These are phyloP conservation scores for Rallus limicola DNA, from an alignment of 2,113 vertebrate genomes.

Conservation along the genomic window DNA sequence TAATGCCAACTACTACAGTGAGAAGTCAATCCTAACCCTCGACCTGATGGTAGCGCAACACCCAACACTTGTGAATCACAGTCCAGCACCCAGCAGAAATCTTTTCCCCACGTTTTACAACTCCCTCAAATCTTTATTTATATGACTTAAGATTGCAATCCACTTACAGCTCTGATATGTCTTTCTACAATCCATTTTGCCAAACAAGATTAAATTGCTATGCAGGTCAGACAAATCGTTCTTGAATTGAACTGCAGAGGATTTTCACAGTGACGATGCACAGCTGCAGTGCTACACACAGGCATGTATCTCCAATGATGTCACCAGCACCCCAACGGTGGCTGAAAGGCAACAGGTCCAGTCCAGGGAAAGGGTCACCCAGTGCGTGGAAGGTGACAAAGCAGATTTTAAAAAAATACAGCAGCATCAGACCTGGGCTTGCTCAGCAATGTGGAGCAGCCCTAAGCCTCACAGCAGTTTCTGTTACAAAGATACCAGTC, in stretches of 20 bases:
- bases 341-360: not conserved
- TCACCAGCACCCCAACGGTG: not conserved
- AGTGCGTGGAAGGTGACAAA: not conserved
- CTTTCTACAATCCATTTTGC: not conserved
- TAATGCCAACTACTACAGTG: not conserved
- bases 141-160: not conserved
- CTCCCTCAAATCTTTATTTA: not conserved
- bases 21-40: not conserved
- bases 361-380: not conserved
- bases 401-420: not conserved
- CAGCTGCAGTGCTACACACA: not conserved
- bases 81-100: not conserved
- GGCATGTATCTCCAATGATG: rapidly evolving
- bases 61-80: not conserved
- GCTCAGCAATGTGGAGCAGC: not conserved
- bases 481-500: not conserved
- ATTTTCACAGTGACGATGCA: not conserved
- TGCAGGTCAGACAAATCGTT: not conserved
- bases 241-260: not conserved
- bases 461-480: not conserved
- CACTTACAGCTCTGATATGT: not conserved
- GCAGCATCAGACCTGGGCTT: not conserved
- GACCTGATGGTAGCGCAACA: not conserved
- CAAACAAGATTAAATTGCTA: not conserved
- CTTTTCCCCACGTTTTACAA: not conserved